A percentile compares a stretch with the other conserved stretches of the same genome.
phyloP scores from a whole-genome alignment of 30 jellyfish, hydroid and myxozoan species.

The Pseudorhiza aurosa region DNA sequence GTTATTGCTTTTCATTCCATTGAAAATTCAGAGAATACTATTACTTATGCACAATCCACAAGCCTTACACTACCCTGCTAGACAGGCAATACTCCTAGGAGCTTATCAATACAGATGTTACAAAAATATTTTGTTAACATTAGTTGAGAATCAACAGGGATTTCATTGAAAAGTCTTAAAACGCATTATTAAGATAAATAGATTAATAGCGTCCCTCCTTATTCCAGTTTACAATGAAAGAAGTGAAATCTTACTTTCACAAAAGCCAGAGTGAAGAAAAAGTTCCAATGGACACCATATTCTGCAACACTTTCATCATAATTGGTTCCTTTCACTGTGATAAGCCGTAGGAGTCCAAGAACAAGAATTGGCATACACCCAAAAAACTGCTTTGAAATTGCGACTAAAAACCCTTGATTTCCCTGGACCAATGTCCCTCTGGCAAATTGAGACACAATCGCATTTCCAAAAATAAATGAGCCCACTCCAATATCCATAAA shows the following conservation, averaged over 20 bases:
- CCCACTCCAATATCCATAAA: slow-evolving; percentile 97
- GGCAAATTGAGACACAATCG: slow-evolving; percentile 77
- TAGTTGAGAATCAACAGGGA: too few species aligned
- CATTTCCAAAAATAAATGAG: slow-evolving; percentile 78
- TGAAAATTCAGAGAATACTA: too few species aligned
- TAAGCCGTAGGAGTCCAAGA: slow-evolving; percentile 72
- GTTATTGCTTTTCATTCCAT: too few species aligned
- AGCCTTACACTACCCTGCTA: too few species aligned
- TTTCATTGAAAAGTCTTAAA: too few species aligned
- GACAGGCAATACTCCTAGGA: too few species aligned
- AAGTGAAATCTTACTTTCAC: slow-evolving; percentile 60
- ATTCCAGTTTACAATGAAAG: too few species aligned
- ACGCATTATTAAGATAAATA: too few species aligned
- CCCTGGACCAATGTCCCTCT: neutral
- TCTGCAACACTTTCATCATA: slow-evolving; percentile 93
- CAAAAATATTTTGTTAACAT: too few species aligned
- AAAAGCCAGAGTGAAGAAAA: slow-evolving; percentile 90
- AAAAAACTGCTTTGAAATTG: slow-evolving; percentile 21
- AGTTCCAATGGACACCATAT: slow-evolving; percentile 97
- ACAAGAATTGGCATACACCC: slow-evolving; percentile 48
- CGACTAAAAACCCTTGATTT: neutral
- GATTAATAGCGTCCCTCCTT: too few species aligned
- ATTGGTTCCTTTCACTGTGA: slow-evolving; percentile 63
- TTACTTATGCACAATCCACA: too few species aligned
- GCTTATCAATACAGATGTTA: too few species aligned